phyloP scores from a whole-genome alignment of 2,113 vertebrate species.

The Istiophorus platypterus region DNA sequence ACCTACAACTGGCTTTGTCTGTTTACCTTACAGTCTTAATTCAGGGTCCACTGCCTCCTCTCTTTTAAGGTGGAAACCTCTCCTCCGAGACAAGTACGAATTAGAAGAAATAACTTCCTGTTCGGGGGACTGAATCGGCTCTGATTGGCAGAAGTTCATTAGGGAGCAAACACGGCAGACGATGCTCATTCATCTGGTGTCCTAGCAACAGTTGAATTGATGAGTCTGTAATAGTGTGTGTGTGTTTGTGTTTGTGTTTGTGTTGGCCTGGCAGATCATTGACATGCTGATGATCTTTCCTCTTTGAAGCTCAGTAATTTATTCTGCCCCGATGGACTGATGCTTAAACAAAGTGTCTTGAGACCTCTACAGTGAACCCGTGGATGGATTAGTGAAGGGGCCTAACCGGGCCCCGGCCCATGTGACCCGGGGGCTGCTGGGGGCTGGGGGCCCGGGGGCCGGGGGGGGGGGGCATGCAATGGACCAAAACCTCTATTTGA shows the following conservation, averaged over 20 bases:
- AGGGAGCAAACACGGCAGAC: conserved; percentile 33
- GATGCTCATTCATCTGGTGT: conserved; percentile 46
- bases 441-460: not conserved
- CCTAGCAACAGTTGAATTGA: conserved; percentile 59
- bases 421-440: not conserved
- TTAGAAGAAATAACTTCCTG: not conserved
- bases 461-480: too few relatives aligned
- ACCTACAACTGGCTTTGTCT: too few relatives aligned
- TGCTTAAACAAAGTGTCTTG: not conserved
- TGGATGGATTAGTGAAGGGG: too few relatives aligned
- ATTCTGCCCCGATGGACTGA: conserved; percentile 21
- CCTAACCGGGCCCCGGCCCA: too few relatives aligned
- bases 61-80: not conserved
- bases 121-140: fast-evolving
- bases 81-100: conserved; percentile 10
- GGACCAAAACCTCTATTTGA: not conserved
- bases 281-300: conserved; percentile 62
- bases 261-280: conserved; percentile 49
- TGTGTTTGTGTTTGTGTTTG: not conserved
- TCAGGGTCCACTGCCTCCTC: not conserved
- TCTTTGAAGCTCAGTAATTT: conserved; percentile 55
- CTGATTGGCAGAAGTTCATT: conserved; percentile 50
- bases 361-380: not conserved
- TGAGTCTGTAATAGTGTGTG: conserved; percentile 8
- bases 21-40: not conserved